Evolutionary conservation across 2,888 invertebrate species (phyloP).

Genomic region (Steinernema scapterisci): DNA sequence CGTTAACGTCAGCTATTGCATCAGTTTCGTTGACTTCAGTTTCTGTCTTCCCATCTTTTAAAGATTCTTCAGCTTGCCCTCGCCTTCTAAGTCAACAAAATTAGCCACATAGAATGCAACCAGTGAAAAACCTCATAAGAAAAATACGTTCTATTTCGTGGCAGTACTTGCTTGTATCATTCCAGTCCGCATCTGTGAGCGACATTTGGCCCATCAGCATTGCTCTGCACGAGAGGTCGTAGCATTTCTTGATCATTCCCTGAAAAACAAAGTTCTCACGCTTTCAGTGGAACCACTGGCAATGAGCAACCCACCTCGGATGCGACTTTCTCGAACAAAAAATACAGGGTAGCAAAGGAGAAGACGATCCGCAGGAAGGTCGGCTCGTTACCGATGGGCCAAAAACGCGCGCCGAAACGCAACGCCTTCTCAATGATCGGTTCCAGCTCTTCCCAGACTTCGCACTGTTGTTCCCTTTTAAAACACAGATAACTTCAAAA

Average conservation of each 20-base stretch:
- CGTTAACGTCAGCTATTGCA: too few species aligned
- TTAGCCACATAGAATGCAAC: neutral
- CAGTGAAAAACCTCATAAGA: neutral
- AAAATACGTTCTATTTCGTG: neutral
- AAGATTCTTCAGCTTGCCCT: neutral
- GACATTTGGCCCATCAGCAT: slow-evolving; percentile 19
- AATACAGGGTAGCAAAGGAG: slow-evolving; percentile 6
- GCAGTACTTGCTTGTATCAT: neutral
- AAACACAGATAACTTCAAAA: neutral
- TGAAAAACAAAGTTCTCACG: neutral
- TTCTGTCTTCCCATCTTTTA: neutral
- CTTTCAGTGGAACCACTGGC: too few species aligned
- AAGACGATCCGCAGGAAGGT: slow-evolving; percentile 8
- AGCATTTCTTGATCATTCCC: neutral
- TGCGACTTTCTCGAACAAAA: neutral
- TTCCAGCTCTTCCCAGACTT: neutral
- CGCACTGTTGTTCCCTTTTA: neutral
- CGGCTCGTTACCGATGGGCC: slow-evolving; percentile 18
- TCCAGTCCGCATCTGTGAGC: neutral
- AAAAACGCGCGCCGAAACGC: neutral
- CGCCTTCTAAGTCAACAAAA: neutral
- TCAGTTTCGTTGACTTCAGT: slow-evolving; percentile 11
- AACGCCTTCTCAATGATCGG: neutral
- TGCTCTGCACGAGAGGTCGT: neutral
- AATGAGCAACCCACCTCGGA: slow-evolving; percentile 3